A percentile compares a stretch with the other conserved stretches of the same genome.
Conservation (phyloP, 2,797 vertebrate species). For the Labroides dimidiatus region DNA sequence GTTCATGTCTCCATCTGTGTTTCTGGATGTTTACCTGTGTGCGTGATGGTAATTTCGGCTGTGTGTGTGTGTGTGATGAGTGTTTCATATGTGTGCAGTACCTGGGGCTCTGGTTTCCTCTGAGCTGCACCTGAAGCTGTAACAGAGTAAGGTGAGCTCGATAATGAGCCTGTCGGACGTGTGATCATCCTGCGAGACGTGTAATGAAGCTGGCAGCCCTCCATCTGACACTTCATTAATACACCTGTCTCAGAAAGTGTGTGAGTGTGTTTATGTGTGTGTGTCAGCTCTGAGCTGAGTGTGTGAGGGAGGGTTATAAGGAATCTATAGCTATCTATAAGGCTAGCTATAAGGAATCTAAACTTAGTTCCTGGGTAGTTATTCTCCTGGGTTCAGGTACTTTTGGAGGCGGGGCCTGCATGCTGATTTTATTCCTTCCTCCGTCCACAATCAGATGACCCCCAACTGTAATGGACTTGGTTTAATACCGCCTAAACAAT, state of each 20-base stretch:
- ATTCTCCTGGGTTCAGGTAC: no score
- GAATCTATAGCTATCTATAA: no score
- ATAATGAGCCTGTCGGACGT: constrained; percentile 65
- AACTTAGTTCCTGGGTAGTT: no score
- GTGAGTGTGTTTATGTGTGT: constrained; percentile 19
- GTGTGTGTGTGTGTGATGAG: constrained; percentile 3
- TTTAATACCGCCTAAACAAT: no score
- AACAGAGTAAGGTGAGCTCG: constrained; percentile 59
- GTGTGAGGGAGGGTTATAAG: constrained; percentile 5
- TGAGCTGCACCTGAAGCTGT: constrained; percentile 66
- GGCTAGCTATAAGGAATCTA: no score
- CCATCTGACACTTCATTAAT: constrained; percentile 30
- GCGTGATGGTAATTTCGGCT: background rate
- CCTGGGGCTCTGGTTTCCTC: constrained; percentile 46
- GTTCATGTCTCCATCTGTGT: constrained; percentile 1
- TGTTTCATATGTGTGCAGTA: constrained; percentile 4
- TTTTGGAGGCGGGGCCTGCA: no score
- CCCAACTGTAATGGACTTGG: no score
- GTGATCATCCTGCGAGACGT: constrained; percentile 56
- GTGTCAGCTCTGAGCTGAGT: background rate
- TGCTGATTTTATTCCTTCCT: no score
- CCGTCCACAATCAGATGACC: no score
- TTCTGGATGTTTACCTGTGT: background rate
- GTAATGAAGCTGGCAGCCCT: constrained; percentile 48
- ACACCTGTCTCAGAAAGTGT: constrained; percentile 30